phyloP scores from a whole-genome alignment of 2,888 invertebrate species.

The Gymnoscelis rufifasciata region DNA sequence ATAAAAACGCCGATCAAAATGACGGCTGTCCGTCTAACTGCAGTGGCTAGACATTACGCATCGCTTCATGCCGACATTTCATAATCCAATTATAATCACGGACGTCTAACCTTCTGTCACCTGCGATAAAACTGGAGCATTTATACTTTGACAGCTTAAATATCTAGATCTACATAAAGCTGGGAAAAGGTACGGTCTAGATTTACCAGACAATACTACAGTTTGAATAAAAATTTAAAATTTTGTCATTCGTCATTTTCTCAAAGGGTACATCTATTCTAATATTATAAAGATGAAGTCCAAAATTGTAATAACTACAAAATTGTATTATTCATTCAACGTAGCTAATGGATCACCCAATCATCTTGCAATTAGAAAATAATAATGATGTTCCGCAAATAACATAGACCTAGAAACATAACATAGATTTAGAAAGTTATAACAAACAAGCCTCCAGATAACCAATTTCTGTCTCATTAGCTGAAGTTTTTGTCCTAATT shows the following conservation, averaged over 20 bases:
- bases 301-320: too few relatives aligned
- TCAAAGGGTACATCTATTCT: too few relatives aligned
- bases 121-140: constrained; percentile 32
- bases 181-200: not conserved
- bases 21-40: constrained; percentile 19
- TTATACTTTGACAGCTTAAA: constrained; percentile 26
- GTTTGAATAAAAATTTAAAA: not conserved
- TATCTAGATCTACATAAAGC: constrained; percentile 23
- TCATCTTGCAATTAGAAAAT: too few relatives aligned
- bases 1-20: not conserved
- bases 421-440: constrained; percentile 8
- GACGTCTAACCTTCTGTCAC: constrained; percentile 35
- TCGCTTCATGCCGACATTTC: constrained; percentile 50
- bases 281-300: too few relatives aligned
- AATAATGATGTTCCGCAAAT: too few relatives aligned
- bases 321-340: too few relatives aligned
- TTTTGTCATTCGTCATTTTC: too few relatives aligned
- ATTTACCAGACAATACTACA: not conserved
- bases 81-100: constrained; percentile 58
- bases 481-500: constrained; percentile 35
- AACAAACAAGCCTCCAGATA: constrained; percentile 26
- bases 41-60: constrained; percentile 51
- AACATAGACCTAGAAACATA: not conserved
- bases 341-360: too few relatives aligned
- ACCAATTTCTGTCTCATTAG: constrained; percentile 31